These are phyloP conservation scores for Hippasteria phrygiana DNA, from an alignment of 53 echinoderm and acorn worm genomes.

Conservation along the genomic window DNA sequence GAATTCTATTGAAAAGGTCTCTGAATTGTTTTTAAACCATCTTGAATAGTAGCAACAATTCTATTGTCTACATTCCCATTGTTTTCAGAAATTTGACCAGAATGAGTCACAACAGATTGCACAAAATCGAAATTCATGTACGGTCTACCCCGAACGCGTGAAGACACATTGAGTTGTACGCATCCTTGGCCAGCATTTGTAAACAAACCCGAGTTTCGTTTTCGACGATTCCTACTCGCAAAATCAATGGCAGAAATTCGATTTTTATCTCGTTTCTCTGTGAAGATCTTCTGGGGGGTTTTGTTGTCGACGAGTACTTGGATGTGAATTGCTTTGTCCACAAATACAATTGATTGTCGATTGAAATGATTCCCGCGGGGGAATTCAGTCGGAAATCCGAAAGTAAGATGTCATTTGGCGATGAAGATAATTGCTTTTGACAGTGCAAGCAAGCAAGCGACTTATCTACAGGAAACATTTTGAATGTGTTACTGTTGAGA, in stretches of 20 bases:
- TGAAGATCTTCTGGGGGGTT: neutral
- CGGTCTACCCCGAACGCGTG: too few species aligned
- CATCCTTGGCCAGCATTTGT: slow-evolving; percentile 1
- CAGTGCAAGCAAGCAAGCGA: too few species aligned
- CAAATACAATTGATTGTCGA: slow-evolving; percentile 37
- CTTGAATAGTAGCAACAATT: too few species aligned
- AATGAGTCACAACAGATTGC: too few species aligned
- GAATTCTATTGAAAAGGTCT: too few species aligned
- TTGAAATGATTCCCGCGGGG: neutral
- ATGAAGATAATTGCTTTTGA: neutral
- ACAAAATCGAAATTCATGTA: too few species aligned
- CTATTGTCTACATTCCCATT: too few species aligned
- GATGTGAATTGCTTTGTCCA: slow-evolving; percentile 11
- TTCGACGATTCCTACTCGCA: neutral
- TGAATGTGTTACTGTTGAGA: too few species aligned
- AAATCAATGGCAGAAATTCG: slow-evolving; percentile 47
- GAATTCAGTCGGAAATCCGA: neutral
- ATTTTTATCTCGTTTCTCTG: slow-evolving; percentile 30
- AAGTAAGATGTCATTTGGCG: neutral
- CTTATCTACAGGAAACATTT: neutral
- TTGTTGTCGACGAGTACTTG: neutral
- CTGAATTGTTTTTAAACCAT: too few species aligned
- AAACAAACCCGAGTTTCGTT: slow-evolving; percentile 26
- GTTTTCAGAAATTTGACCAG: too few species aligned
- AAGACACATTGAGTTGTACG: neutral